Evolutionary conservation across 2,113 vertebrate species (phyloP), one percentile per base, ranked within the genome.

Genomic region (Nannospalax galili): DNA sequence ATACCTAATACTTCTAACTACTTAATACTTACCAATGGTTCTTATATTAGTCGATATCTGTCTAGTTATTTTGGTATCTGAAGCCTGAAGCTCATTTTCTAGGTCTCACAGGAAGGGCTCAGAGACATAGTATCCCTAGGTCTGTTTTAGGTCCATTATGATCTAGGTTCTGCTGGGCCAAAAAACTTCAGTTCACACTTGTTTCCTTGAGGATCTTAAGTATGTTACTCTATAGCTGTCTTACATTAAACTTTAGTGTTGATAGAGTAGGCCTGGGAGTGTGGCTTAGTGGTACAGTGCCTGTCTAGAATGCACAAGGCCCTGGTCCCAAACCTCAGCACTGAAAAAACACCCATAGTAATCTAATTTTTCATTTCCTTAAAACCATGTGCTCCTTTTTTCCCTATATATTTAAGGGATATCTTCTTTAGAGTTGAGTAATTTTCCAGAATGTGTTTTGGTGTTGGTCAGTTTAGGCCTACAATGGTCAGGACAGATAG

Each of bases 151-250:
- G 90, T 8, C 77, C 35, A 70, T 42, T 87, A 4, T 17, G 45
- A 24, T 58, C 65, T n/a, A 89, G 73, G 22, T 37, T 42, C 37
- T 40, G 7, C 62, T 79, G 22, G 17, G 26, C 37, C 26, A 17
- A 75, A 48, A 74, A 65, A 62, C 17, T 60, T 73, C n/a, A 30
- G n/a, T 88, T 70, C 40, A 91, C 20, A 48, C 30, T 84, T 84
- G 65, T 69, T 94, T 95, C 26, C 65, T 84, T 77, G 42, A 80
- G n/a, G 30, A 65, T 65, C 67, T 96, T 64, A 80, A 26, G 45
- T 37, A 14, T 22, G 32, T 85, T 82, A 58, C 22, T 87, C 28
- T 17, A 52, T 28, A 35, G 30, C 73, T 91, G 77, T 91, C 17
- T 58, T 32, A 17, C 15, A 48, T 60, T 62, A 32, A 60, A 12